Conservation (phyloP, 2,113 vertebrate genomes). For the Tragelaphus scriptus region DNA sequence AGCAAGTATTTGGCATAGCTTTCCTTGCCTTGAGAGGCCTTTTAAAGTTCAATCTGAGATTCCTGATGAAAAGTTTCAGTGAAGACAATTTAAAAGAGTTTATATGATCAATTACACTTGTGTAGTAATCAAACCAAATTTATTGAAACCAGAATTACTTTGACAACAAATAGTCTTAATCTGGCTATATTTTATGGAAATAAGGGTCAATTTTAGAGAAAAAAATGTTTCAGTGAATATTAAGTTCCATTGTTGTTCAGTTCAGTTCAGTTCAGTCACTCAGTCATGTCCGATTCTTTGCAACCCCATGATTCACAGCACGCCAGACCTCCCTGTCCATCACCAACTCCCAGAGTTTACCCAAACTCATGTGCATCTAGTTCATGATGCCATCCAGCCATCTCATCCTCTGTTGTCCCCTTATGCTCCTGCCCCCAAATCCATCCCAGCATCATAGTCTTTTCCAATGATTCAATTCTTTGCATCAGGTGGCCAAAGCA, state of each 20-base stretch:
- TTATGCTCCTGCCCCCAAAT: no score
- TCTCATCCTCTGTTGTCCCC: no score
- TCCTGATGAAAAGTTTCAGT: background rate
- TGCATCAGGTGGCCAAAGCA: no score
- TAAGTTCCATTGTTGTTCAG: background rate
- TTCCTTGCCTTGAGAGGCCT: background rate
- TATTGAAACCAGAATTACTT: background rate
- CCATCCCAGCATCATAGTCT: no score
- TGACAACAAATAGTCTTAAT: background rate
- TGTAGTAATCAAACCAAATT: background rate
- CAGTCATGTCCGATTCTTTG: no score
- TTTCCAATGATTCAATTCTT: no score
- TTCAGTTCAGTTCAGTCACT: no score
- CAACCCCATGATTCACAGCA: rapidly evolving
- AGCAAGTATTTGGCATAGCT: background rate
- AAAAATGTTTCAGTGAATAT: background rate
- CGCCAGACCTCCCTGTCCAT: no score
- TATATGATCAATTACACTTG: background rate
- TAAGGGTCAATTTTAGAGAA: background rate
- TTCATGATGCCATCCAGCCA: no score
- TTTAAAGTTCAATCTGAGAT: background rate
- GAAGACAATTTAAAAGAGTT: background rate
- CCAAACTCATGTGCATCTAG: rapidly evolving
- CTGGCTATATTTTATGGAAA: background rate
- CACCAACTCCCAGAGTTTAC: no score